Evolutionary conservation across 2,797 vertebrate species (phyloP).

Genomic region (Ciconia nigra): DNA sequence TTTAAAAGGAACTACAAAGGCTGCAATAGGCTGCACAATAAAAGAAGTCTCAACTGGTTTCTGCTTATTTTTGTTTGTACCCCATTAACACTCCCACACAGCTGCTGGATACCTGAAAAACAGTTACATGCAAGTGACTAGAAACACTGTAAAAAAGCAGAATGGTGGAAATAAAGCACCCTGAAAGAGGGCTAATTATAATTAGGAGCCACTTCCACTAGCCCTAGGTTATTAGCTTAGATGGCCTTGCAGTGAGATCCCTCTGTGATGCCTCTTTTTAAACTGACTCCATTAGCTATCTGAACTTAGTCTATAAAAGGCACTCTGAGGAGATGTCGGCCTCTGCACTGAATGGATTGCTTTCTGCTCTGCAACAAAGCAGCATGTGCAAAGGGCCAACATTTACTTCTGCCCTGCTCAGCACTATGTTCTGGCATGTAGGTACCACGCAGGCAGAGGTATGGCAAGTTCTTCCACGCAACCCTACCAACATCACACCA

Average conservation of each 20-base stretch:
- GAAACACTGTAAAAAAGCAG: neutral
- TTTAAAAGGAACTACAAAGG: neutral
- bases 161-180: neutral
- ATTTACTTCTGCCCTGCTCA: neutral
- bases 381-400: neutral
- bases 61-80: neutral
- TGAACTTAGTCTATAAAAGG: neutral
- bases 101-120: neutral
- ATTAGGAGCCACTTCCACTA: neutral
- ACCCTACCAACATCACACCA: neutral
- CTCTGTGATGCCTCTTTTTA: neutral
- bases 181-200: neutral
- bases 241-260: neutral
- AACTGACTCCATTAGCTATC: neutral
- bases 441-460: fast-evolving
- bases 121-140: neutral
- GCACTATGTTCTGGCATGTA: neutral
- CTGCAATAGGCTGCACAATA: neutral
- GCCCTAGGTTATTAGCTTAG: neutral
- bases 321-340: neutral
- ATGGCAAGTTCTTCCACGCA: neutral
- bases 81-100: neutral
- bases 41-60: neutral
- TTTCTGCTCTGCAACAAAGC: neutral
- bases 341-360: fast-evolving